phyloP scores from a whole-genome alignment of 2,797 vertebrate genomes.

The Anniella stebbinsi region DNA sequence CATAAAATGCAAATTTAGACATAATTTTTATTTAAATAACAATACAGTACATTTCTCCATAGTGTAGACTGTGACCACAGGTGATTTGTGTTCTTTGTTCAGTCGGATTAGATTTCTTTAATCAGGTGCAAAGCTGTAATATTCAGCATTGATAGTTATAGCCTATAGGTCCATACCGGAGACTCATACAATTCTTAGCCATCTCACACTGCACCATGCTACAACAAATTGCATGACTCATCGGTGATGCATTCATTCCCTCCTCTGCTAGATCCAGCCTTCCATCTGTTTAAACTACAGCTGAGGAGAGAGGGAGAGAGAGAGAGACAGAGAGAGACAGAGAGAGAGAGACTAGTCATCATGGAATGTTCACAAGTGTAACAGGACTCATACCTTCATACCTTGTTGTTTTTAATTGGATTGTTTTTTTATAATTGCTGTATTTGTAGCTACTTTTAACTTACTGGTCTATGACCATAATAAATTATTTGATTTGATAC shows the following conservation, averaged over 20 bases:
- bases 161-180: background rate
- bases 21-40: no score
- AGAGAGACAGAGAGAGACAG: background rate
- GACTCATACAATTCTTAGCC: background rate
- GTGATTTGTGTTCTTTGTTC: no score
- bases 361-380: background rate
- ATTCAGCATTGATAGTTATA: background rate
- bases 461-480: no score
- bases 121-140: background rate
- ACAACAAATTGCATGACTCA: slow-evolving; percentile 16
- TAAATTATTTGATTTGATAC: no score
- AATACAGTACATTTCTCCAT: no score
- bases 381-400: background rate
- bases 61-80: no score
- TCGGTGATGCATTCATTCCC: slow-evolving; percentile 4
- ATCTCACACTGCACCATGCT: background rate
- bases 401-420: no score
- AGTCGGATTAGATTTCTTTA: background rate
- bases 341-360: background rate
- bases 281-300: slow-evolving; percentile 17
- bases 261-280: slow-evolving; percentile 11
- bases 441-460: no score
- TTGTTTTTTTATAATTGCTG: no score
- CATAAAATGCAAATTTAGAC: no score
- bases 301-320: background rate